A percentile compares a stretch with the other conserved stretches of the same genome.
phyloP scores from a whole-genome alignment of 1,140 invertebrate species.

The Pinna nobilis region DNA sequence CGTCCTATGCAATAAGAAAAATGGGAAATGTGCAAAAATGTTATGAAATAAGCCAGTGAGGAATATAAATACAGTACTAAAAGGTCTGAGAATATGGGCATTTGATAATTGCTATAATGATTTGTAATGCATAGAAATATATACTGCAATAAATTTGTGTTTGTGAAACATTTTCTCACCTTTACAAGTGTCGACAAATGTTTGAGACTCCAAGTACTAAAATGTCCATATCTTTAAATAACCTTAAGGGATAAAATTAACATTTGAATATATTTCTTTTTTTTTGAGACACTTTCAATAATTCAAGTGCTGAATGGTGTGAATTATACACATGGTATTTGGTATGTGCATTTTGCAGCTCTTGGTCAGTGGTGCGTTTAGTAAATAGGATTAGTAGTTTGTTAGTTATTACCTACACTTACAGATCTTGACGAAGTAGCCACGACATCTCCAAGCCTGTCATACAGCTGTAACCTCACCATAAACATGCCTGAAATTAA shows the following conservation, averaged over 20 bases:
- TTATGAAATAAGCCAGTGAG: too few relatives aligned
- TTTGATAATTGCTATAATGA: neutral
- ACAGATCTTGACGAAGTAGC: slow-evolving; percentile 84
- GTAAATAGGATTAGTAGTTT: neutral
- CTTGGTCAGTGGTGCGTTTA: neutral
- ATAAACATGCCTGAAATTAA: slow-evolving; percentile 89
- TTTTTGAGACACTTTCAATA: neutral
- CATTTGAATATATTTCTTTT: neutral
- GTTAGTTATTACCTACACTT: slow-evolving; percentile 45
- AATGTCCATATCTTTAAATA: neutral
- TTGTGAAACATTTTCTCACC: neutral
- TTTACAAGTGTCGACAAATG: too few relatives aligned
- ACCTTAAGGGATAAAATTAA: neutral
- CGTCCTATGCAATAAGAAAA: too few relatives aligned
- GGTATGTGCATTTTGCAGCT: neutral
- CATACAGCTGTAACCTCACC: slow-evolving; percentile 86
- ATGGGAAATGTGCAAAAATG: too few relatives aligned
- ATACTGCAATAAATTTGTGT: neutral
- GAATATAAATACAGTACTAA: too few relatives aligned
- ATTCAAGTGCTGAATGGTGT: neutral
- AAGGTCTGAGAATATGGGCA: neutral
- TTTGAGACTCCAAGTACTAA: neutral
- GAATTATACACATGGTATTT: neutral
- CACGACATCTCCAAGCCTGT: slow-evolving; percentile 80
- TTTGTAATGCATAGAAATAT: neutral